phyloP scores from a whole-genome alignment of 2,888 invertebrate species.

The Cremastinae sp. region DNA sequence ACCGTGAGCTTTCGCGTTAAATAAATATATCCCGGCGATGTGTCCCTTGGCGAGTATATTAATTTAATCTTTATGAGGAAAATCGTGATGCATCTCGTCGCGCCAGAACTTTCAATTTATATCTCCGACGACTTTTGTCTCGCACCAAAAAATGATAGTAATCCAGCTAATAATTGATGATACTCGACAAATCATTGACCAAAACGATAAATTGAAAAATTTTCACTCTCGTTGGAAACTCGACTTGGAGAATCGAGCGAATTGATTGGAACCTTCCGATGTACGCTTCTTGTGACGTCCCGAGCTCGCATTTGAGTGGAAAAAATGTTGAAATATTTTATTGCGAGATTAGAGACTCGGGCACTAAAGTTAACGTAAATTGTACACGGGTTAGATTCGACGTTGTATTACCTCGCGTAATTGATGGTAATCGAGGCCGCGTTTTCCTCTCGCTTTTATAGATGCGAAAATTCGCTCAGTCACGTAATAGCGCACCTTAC shows the following conservation, averaged over 20 bases:
- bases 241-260: too few species aligned
- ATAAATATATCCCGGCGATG: slow-evolving; percentile 5
- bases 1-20: slow-evolving; percentile 14
- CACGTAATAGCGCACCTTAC: slow-evolving; percentile 23
- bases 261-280: too few species aligned
- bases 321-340: too few species aligned
- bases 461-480: slow-evolving; percentile 35
- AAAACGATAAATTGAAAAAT: too few species aligned
- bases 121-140: too few species aligned
- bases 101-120: too few species aligned
- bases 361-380: not conserved
- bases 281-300: too few species aligned
- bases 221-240: too few species aligned
- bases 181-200: too few species aligned
- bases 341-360: not conserved
- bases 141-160: too few species aligned
- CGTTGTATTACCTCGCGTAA: slow-evolving; percentile 36
- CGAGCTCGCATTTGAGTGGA: too few species aligned
- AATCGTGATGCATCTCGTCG: not conserved
- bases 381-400: slow-evolving; percentile 10
- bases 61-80: not conserved
- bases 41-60: slow-evolving; percentile 7
- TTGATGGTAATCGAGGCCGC: slow-evolving; percentile 40
- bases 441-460: not conserved
- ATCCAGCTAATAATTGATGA: too few species aligned